phyloP scores from a whole-genome alignment of 2,888 invertebrate genomes.

The Macropis europaea region DNA sequence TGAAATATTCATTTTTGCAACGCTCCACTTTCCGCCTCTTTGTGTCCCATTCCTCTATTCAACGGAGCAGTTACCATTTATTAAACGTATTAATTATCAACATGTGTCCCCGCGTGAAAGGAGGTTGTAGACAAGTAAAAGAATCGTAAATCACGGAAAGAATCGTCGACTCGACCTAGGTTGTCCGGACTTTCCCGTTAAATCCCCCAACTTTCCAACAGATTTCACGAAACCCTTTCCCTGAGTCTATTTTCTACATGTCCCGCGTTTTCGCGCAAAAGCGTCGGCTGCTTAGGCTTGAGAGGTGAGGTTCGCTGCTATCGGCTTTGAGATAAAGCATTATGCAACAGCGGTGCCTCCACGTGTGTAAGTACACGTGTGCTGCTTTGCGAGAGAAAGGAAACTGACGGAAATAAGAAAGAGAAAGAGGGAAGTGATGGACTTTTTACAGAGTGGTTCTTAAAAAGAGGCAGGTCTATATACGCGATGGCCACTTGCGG shows the following conservation, averaged over 20 bases:
- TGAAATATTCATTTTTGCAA: constrained; percentile 14
- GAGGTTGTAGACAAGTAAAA: not conserved
- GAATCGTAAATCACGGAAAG: constrained; percentile 8
- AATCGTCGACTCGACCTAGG: not conserved
- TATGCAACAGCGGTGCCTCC: constrained; percentile 2
- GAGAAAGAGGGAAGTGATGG: constrained; percentile 58
- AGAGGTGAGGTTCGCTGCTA: constrained; percentile 9
- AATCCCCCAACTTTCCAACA: not conserved
- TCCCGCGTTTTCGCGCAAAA: not conserved
- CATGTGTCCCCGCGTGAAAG: not conserved
- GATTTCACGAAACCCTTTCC: no score
- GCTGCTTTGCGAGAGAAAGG: constrained; percentile 1
- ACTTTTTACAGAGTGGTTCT: constrained; percentile 69
- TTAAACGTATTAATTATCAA: constrained; percentile 10
- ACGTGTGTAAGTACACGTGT: not conserved
- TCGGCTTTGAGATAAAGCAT: constrained; percentile 25
- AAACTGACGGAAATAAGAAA: constrained; percentile 2
- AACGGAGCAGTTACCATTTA: constrained; percentile 1
- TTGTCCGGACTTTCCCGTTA: no score
- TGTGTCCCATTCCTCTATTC: not conserved
- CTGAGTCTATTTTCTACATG: not conserved
- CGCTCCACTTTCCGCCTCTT: not conserved
- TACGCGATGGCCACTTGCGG: constrained; percentile 61
- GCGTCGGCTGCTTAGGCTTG: constrained; percentile 10
- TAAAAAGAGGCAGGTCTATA: constrained; percentile 62